phyloP scores from a whole-genome alignment of 2,888 invertebrate genomes.

The Pachycephus smyrnensis region DNA sequence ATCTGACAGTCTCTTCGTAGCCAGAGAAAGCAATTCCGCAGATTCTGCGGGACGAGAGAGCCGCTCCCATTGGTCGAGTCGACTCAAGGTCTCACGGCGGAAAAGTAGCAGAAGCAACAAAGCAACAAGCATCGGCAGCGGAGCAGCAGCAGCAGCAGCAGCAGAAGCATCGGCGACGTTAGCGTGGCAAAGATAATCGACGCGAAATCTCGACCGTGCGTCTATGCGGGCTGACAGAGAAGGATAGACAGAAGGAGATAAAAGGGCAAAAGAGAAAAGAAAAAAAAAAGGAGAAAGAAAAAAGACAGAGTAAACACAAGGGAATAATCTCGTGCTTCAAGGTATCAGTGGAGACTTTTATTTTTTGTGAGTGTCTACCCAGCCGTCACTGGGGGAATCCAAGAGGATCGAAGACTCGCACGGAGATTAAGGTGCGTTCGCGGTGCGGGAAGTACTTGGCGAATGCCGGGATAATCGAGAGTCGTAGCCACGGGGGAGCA shows the following conservation, averaged over 20 bases:
- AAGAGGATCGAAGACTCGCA: background rate
- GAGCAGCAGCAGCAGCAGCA: background rate
- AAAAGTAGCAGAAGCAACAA: background rate
- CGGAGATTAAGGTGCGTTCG: conserved; percentile 8
- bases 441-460: conserved; percentile 8
- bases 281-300: background rate
- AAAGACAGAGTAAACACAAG: background rate
- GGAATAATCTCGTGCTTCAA: background rate
- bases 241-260: background rate
- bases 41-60: background rate
- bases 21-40: conserved; percentile 2
- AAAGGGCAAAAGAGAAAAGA: background rate
- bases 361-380: background rate
- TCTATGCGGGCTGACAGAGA: background rate
- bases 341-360: background rate
- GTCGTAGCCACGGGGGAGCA: background rate
- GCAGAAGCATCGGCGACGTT: background rate
- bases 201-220: background rate
- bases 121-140: background rate
- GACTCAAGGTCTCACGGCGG: background rate
- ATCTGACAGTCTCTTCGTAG: background rate
- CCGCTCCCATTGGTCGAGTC: background rate
- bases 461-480: background rate
- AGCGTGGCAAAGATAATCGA: background rate
- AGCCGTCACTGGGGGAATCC: background rate